Evolutionary conservation across 2,888 invertebrate genomes (phyloP), one percentile per base, ranked within the genome.

Genomic region (Operophtera brumata): DNA sequence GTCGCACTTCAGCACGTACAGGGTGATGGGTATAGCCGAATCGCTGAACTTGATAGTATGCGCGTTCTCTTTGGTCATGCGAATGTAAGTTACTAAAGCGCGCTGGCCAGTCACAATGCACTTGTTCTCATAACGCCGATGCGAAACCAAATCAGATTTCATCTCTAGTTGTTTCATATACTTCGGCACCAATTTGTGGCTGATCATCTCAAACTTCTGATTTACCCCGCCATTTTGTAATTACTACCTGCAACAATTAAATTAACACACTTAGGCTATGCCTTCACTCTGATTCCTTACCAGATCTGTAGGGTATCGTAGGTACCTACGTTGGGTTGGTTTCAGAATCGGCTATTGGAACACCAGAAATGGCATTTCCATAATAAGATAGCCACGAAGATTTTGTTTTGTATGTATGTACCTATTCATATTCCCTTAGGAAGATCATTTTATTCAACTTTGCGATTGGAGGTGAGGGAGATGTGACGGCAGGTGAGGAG

Each of bases 151-250:
- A 28, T 62, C 61, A 5, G 51, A 59, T 45, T 59, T 62, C 46
- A 57, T 32, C 44, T 54, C 59, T 6, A 62, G 42, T 30, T 62
- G 52, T 44, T 59, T 59, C 54, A 62, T 59, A 43, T 54, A 62
- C 25, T 62, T 62, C 13, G 61, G 61, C 36, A 62, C 61, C 57
- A 62, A 32, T 50, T 59, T 62, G 35, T 62, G 52, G 32, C 56
- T 57, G 20, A 62, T 54, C 61, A 62, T 62, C 35, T 52, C 54
- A 44, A 53, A 34, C 20, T 26, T 37, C 11, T 34, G 11, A 10
- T 35, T 39, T 30, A 53, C 1, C 25, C 42, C 28, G 43, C 45
- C 52, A 57, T 53, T 39, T 47, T 50, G 42, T 11, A 6, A 26
- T 36, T 13, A 28, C n/a, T 34, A 10, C 48, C 61, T 62, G 59